These are phyloP conservation scores for Sebastes minor DNA, from an alignment of 2,797 vertebrate species.

Conservation along the genomic window DNA sequence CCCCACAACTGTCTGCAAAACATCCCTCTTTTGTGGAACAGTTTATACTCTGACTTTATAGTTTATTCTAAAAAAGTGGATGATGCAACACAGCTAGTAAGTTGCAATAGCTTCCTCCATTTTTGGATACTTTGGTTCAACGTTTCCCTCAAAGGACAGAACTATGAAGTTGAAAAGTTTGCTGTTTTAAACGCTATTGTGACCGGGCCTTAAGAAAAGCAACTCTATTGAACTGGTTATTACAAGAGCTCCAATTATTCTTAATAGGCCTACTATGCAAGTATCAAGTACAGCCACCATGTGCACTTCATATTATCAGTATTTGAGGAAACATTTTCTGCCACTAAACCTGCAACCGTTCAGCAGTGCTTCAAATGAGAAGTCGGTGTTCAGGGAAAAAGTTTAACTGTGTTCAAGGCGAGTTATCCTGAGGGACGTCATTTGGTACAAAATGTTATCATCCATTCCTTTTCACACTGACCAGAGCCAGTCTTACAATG, in stretches of 20 bases:
- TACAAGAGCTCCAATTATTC: neutral
- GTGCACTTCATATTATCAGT: neutral
- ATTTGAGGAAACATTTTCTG: neutral
- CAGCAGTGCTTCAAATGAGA: neutral
- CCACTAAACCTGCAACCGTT: neutral
- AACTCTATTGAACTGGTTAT: neutral
- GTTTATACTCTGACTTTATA: neutral
- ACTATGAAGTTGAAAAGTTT: neutral
- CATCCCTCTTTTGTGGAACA: neutral
- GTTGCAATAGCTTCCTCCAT: neutral
- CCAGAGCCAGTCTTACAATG: neutral
- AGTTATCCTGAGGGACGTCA: neutral
- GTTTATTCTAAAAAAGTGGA: neutral
- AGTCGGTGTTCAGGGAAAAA: neutral
- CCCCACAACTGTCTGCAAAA: no score
- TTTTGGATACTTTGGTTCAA: neutral
- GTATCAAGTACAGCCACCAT: neutral
- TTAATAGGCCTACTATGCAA: neutral
- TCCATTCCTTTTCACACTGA: neutral
- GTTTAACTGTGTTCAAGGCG: neutral
- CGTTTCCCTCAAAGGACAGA: neutral
- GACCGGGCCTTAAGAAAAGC: neutral
- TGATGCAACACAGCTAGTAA: neutral
- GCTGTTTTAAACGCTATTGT: neutral
- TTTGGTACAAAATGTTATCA: constrained; percentile 13